phyloP scores from a whole-genome alignment of 2,797 vertebrate species.

The Lagocephalus sceleratus region DNA sequence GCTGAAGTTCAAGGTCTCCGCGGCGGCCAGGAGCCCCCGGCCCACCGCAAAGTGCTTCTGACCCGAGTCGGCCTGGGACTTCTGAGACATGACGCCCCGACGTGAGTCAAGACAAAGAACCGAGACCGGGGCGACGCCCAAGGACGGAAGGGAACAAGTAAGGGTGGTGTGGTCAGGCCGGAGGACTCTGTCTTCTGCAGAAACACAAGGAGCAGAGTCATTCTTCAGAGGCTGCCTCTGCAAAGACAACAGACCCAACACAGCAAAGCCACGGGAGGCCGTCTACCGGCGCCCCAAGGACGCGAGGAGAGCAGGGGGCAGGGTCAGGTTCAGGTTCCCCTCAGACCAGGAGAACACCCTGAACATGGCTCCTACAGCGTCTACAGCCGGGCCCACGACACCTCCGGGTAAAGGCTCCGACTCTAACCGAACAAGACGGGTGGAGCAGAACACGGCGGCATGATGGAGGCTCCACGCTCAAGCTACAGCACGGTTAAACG shows the following conservation, averaged over 20 bases:
- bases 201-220: conserved; percentile 74
- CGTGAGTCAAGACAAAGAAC: conserved; percentile 12
- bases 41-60: conserved; percentile 77
- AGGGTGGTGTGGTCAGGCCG: conserved; percentile 60
- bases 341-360: no score
- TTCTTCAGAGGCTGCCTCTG: conserved; percentile 49
- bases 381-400: no score
- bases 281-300: no score
- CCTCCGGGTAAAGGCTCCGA: no score
- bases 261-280: conserved; percentile 18
- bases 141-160: conserved; percentile 32
- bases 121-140: conserved; percentile 44
- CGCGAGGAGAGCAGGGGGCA: no score
- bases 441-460: no score
- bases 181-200: conserved; percentile 63
- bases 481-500: no score
- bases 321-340: no score
- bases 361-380: no score
- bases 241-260: conserved; percentile 17
- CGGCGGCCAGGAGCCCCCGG: conserved; percentile 75
- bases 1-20: conserved; percentile 79
- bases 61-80: conserved; percentile 53
- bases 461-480: no score
- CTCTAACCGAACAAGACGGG: no score
- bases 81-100: conserved; percentile 75